A percentile compares a stretch with the other conserved stretches of the same genome.
phyloP scores from a whole-genome alignment of 2,888 invertebrate genomes.

The Drosophila melanosoma region DNA sequence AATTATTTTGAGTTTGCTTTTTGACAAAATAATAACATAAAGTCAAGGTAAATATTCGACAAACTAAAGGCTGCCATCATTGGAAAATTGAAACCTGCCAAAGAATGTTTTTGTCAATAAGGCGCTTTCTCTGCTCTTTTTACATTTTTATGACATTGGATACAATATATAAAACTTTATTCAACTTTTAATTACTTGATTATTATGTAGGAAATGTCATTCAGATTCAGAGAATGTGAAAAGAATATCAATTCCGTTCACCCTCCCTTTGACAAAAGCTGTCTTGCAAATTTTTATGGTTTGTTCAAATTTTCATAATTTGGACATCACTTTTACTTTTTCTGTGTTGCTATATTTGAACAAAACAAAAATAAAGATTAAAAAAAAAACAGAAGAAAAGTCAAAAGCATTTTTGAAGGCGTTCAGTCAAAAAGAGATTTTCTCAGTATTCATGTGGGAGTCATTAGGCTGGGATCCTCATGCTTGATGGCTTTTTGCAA shows the following conservation, averaged over 20 bases:
- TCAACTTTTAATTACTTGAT: background rate
- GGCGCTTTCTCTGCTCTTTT: background rate
- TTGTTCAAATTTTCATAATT: slow-evolving; percentile 32
- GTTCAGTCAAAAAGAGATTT: slow-evolving; percentile 67
- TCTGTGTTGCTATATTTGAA: slow-evolving; percentile 31
- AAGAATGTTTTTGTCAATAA: background rate
- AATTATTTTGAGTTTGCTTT: background rate
- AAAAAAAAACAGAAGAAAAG: background rate
- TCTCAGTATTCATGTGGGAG: slow-evolving; percentile 64
- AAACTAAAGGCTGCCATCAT: background rate
- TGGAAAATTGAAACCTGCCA: background rate
- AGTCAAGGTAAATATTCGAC: background rate
- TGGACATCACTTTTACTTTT: slow-evolving; percentile 8
- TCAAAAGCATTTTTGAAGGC: slow-evolving; percentile 33
- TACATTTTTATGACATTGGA: background rate
- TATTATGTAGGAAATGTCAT: background rate
- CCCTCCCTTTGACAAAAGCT: background rate
- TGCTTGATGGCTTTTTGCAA: slow-evolving; percentile 32
- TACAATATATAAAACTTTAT: background rate
- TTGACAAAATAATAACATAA: background rate
- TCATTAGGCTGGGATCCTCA: slow-evolving; percentile 55
- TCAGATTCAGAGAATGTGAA: background rate
- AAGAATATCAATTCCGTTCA: background rate
- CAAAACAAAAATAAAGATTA: background rate
- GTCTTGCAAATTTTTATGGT: slow-evolving; percentile 2